Evolutionary conservation across 1,140 invertebrate species (phyloP), one percentile per base, ranked within the genome.

Genomic region (Alviniconcha marisindica): DNA sequence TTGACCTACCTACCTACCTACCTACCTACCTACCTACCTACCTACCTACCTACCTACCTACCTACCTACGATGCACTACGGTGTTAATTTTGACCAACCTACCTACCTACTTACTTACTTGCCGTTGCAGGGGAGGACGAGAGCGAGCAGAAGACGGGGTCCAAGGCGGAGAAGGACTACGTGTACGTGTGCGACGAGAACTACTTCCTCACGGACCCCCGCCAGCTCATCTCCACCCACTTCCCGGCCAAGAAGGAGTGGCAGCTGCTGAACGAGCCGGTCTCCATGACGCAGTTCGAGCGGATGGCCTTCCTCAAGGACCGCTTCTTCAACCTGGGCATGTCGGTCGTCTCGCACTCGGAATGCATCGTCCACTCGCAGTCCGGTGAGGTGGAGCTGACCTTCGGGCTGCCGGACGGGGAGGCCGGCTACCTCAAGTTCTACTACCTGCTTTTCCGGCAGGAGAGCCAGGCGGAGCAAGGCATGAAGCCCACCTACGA

Each of bases 131-230:
- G 77, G 63, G 78, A 71, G 69, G 87, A 76, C 38, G 85, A 85
- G 33, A 78, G 48, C 12, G 84, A 86, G 51, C 74, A 83, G 14
- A 84, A 86, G 51, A 81, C 81, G 44, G 83, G 85, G 31, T 33
- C 38, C 24, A 56, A 73, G 33, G n/a, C 42, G 73, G 38, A 84
- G 81, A 87, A 83, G 44, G 85, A 84, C 38, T 71, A 88, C 33
- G 86, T 91, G 63, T 91, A 91, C 80, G 84, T 88, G 28, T 92
- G 90, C 85, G 92, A 93, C 51, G 92, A 93, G 81, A 92, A 92
- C 82, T 93, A 93, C 85, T 95, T 95, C 89, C 89, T 94, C 12
- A 94, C 94, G 2, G 94, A 95, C 85, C 94, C 94, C 0, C 91
- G 94, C 28, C 91, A 93, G 38, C 86, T 94, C 82, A 93, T 94